Conservation (phyloP, 2,888 invertebrate genomes). For the Torymus aiolomorphi region DNA sequence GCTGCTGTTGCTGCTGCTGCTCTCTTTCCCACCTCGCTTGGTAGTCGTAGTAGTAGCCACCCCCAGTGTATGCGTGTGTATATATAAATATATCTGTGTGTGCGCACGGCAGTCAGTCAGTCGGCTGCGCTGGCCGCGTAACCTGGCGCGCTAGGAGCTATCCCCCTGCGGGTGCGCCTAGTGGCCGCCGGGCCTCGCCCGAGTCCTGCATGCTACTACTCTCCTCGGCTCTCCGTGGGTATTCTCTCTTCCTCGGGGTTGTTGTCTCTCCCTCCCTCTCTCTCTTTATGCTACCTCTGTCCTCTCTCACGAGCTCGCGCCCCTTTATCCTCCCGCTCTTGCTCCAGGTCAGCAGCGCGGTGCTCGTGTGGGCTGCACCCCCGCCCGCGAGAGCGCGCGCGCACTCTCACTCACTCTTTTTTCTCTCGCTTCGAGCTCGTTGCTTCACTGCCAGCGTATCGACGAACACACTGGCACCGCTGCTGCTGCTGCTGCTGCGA, state of each 20-base stretch:
- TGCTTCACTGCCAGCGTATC: background rate
- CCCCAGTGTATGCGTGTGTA: too few relatives aligned
- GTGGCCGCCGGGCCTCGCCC: conserved; percentile 68
- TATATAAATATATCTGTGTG: too few relatives aligned
- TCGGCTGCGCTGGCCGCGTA: background rate
- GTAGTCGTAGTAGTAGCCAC: too few relatives aligned
- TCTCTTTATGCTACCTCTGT: conserved; percentile 36
- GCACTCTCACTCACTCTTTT: too few relatives aligned
- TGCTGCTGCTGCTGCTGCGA: conserved; percentile 10
- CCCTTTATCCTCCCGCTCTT: too few relatives aligned
- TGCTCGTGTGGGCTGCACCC: too few relatives aligned
- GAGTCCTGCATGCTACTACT: conserved; percentile 68
- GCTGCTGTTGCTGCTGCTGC: background rate
- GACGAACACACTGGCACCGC: conserved; percentile 39
- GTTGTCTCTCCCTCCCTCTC: background rate
- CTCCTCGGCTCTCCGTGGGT: conserved; percentile 57
- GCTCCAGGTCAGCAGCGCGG: too few relatives aligned
- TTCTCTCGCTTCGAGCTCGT: too few relatives aligned
- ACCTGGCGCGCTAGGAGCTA: conserved; percentile 18
- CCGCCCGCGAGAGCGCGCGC: too few relatives aligned
- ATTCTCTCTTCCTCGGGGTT: conserved; percentile 50
- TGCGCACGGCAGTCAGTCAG: background rate
- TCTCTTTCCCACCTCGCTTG: background rate
- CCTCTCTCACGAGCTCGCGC: conserved; percentile 48
- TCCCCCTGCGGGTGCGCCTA: conserved; percentile 67